Conservation (phyloP, 2,797 vertebrate genomes). For the Micrastur ruficollis region DNA sequence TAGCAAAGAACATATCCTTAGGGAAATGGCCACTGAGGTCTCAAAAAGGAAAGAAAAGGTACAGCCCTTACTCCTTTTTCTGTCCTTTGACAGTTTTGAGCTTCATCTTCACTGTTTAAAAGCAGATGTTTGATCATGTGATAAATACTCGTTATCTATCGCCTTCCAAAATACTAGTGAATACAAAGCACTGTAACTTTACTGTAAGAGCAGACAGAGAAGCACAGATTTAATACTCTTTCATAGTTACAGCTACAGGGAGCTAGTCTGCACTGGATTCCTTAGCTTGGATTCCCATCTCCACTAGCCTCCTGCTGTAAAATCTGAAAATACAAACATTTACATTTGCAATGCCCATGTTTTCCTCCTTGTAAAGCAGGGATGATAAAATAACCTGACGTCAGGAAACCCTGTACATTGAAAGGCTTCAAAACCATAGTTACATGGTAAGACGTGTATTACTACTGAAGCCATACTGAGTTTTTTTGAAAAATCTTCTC, state of each 20-base stretch:
- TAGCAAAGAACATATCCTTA: background rate
- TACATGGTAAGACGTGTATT: background rate
- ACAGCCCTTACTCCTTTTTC: background rate
- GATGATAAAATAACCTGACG: background rate
- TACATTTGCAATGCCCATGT: background rate
- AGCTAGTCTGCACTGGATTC: background rate
- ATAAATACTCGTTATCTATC: background rate
- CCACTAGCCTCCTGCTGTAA: background rate
- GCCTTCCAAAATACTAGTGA: background rate
- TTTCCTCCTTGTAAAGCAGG: background rate
- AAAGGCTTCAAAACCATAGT: background rate
- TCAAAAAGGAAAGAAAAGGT: background rate
- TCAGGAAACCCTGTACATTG: background rate
- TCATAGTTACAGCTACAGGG: background rate
- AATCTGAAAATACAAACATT: background rate
- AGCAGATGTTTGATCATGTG: background rate
- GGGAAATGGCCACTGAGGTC: background rate
- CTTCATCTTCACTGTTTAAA: background rate
- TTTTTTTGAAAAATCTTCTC: background rate
- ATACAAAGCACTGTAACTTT: background rate
- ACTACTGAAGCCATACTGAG: accelerated
- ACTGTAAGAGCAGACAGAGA: background rate
- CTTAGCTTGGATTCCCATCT: background rate
- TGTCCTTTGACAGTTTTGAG: background rate
- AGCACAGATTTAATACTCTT: background rate